Conservation (phyloP, 2,888 invertebrate genomes). For the Drosophila heteroneura region DNA sequence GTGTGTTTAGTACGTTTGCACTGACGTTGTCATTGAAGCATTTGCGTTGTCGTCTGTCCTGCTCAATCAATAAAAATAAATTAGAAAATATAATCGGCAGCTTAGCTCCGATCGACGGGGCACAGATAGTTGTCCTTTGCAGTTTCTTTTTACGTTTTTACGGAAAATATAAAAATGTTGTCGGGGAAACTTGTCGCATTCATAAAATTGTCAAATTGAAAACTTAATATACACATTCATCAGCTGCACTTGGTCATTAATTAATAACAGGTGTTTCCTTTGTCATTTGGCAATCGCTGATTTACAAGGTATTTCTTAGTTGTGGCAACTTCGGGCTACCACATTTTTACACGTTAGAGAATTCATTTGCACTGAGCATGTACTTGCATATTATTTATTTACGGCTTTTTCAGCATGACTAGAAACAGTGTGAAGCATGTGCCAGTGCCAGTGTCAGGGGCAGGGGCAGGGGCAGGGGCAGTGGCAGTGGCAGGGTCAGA, state of each 20-base stretch:
- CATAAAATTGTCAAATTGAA: neutral
- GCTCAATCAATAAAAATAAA: neutral
- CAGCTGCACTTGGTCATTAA: neutral
- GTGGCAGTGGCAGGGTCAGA: neutral
- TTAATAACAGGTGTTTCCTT: neutral
- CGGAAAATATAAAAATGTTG: neutral
- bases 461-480: neutral
- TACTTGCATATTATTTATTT: constrained; percentile 53
- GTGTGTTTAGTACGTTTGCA: neutral
- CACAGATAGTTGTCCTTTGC: neutral
- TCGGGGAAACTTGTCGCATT: neutral
- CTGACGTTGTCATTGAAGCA: neutral
- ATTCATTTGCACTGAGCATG: constrained; percentile 21
- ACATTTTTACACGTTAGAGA: neutral
- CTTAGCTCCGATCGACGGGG: neutral
- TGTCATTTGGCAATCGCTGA: neutral
- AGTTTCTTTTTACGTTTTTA: neutral
- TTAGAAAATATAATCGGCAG: neutral
- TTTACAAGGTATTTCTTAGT: constrained; percentile 4
- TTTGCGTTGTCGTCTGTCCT: neutral
- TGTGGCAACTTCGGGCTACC: neutral
- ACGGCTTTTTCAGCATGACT: constrained; percentile 50
- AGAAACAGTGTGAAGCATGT: constrained; percentile 19
- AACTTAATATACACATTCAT: neutral
- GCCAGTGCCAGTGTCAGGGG: neutral